Base-by-base conservation (phyloP, 2,888 invertebrate genomes). In the Lithosia quadra region DNA sequence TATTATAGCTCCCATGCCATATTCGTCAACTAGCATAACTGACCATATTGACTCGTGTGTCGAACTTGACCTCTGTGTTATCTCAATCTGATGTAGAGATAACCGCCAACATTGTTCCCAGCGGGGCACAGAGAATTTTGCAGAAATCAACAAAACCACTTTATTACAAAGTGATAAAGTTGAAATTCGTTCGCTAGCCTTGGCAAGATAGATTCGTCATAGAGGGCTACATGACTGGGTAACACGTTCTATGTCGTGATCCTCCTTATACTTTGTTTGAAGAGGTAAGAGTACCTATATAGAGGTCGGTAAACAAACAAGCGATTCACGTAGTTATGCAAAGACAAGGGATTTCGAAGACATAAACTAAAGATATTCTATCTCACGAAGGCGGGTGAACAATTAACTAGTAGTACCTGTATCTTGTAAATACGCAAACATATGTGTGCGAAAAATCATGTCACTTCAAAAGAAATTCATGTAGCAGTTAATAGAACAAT, bases 31-130 rank as follows among this genome's bases (percentile, higher is more conserved):
- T 69, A 77, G 80, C 81, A 84, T 84, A 86, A 81, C 86, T 84
- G 80, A 80, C 82, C 83, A 86, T 88, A 89, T 88, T 85, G 82
- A 86, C 87, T 90, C 88, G 88, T 91, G 90, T 91, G 91, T 91
- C 88, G 86, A 87, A 90, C 90, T 89, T 91, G 92, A 93, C 94
- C 94, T 91, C 87, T 80, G 81, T 76, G 85, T 87, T 91, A 92
- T 92, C 92, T 93, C 86, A 90, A 92, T 91, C 91, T 89, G 91
- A 92, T 92, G 87, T 81, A 73, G 83, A 91, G 93, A 93, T 93
- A 92, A 90, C 92, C 90, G 86, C 90, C 90, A 88, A 90, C 91
- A 90, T 90, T 88, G 92, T 88, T 90, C 92, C 80, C 92, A 90
- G 91, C 91, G 90, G 93, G 92, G 82, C 76, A 78, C 84, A 78